Evolutionary conservation across 2,797 vertebrate species (phyloP).

Genomic region (Mus minutoides): DNA sequence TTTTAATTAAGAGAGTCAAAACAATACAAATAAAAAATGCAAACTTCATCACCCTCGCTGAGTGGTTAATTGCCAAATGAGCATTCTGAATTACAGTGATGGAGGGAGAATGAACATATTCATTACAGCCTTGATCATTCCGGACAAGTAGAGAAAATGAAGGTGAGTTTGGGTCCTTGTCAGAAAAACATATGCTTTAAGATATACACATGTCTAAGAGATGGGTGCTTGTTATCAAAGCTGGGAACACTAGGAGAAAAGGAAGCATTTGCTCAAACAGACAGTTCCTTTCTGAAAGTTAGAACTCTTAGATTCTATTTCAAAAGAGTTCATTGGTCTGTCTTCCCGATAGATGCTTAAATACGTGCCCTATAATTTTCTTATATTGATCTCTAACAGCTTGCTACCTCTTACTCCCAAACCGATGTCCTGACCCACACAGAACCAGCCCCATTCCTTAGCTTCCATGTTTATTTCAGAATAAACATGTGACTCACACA

Average conservation of each 20-base stretch:
- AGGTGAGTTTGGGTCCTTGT: neutral
- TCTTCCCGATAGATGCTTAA: neutral
- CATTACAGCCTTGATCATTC: constrained; percentile 34
- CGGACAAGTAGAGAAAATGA: constrained; percentile 39
- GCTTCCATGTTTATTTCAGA: neutral
- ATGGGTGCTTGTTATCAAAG: neutral
- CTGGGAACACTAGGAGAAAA: neutral
- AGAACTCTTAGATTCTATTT: neutral
- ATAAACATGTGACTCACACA: neutral
- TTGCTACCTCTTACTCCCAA: neutral
- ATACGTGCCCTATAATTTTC: neutral
- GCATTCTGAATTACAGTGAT: neutral
- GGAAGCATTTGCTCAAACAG: neutral
- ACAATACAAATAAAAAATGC: constrained; percentile 60
- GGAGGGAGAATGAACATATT: constrained; percentile 6
- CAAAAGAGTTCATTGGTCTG: neutral
- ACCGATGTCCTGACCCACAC: neutral
- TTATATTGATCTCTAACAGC: neutral
- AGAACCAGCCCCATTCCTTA: neutral
- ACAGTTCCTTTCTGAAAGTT: neutral
- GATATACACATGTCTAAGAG: neutral
- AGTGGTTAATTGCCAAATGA: constrained; percentile 56
- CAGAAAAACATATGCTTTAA: neutral
- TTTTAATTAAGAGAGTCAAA: constrained; percentile 34
- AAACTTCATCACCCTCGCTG: neutral